Evolutionary conservation across 2,113 vertebrate species (phyloP).

Genomic region (Speoplatyrhinus poulsoni): DNA sequence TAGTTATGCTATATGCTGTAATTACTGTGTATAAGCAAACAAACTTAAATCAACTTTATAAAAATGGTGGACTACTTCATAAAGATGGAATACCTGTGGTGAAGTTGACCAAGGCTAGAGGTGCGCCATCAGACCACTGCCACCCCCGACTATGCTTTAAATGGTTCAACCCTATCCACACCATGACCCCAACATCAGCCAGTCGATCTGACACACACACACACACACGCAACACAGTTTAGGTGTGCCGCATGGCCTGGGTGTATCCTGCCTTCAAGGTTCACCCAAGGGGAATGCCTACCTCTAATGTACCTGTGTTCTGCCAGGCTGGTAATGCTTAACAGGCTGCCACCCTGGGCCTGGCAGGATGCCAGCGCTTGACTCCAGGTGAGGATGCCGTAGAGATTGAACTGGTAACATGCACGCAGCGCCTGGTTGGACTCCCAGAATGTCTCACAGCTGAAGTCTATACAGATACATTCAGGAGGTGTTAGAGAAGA

Average conservation of each 20-base stretch:
- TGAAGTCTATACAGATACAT: constrained; percentile 56
- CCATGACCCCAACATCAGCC: constrained; percentile 66
- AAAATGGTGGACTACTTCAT: not conserved
- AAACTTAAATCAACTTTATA: not conserved
- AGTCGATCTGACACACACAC: constrained; percentile 77
- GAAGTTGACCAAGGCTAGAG: constrained; percentile 83
- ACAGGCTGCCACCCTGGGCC: constrained; percentile 86
- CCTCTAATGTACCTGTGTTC: constrained; percentile 85
- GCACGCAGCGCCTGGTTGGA: constrained; percentile 72
- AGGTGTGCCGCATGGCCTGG: constrained; percentile 21
- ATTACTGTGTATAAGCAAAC: too few species aligned
- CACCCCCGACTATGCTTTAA: constrained; percentile 82
- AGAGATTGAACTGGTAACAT: constrained; percentile 92
- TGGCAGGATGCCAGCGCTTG: constrained; percentile 85
- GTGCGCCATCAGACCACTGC: constrained; percentile 90
- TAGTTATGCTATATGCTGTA: too few species aligned
- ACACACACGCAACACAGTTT: not conserved
- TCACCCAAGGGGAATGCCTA: constrained; percentile 57
- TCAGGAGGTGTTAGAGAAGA: not conserved
- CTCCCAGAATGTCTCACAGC: constrained; percentile 85
- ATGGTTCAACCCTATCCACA: constrained; percentile 90
- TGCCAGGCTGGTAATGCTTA: constrained; percentile 79
- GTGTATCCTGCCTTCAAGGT: not conserved
- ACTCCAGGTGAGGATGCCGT: constrained; percentile 85
- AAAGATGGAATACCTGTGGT: constrained; percentile 74